A percentile compares a stretch with the other conserved stretches of the same genome.
Evolutionary conservation across 2,888 invertebrate species (phyloP).

Genomic region (Perizoma flavofasciatum): DNA sequence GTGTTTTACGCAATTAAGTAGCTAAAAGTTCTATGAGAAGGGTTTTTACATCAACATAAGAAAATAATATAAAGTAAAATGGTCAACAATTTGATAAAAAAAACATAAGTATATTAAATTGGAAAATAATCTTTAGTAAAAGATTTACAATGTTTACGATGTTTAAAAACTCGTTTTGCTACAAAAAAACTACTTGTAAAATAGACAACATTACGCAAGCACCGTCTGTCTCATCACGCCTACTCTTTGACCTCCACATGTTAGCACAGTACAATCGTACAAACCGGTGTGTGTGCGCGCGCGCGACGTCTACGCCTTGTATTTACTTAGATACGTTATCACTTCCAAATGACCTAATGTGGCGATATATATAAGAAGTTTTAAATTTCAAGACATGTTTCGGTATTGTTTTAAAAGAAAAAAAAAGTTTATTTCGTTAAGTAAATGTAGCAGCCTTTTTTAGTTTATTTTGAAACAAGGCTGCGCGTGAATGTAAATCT

Average conservation of each 20-base stretch:
- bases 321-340: slow-evolving; percentile 56
- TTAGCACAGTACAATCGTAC: slow-evolving; percentile 54
- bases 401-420: too few species aligned
- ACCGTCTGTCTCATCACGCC: slow-evolving; percentile 14
- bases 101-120: too few species aligned
- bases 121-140: too few species aligned
- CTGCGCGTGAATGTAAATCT: slow-evolving; percentile 4
- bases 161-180: slow-evolving; percentile 1
- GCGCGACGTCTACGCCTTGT: slow-evolving; percentile 32
- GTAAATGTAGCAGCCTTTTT: too few species aligned
- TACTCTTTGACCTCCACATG: slow-evolving; percentile 57
- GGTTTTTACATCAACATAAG: too few species aligned
- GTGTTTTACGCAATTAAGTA: slow-evolving; percentile 7
- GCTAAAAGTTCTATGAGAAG: slow-evolving; percentile 3
- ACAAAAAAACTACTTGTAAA: slow-evolving; percentile 4
- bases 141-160: too few species aligned
- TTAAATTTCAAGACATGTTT: too few species aligned
- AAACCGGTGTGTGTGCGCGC: slow-evolving; percentile 50
- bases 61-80: too few species aligned
- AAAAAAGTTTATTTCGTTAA: too few species aligned
- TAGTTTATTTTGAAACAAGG: too few species aligned
- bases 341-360: slow-evolving; percentile 24
- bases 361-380: background rate
- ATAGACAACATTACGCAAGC: slow-evolving; percentile 14
- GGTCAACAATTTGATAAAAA: too few species aligned